phyloP scores from a whole-genome alignment of 2,797 vertebrate genomes.

The Buphagus erythrorhynchus region DNA sequence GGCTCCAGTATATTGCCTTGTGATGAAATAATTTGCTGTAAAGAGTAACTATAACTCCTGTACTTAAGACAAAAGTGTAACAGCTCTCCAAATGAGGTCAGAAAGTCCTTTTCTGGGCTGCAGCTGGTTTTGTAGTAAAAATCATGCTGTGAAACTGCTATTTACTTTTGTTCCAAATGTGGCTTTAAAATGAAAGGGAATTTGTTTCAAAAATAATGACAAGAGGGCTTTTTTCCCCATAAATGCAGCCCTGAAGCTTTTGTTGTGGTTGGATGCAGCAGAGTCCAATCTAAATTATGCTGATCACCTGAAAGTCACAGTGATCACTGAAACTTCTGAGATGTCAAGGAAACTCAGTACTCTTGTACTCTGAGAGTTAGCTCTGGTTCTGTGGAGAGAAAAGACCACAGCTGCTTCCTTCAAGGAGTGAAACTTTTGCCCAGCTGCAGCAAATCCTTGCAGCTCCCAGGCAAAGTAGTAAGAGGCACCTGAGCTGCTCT shows the following conservation, averaged over 20 bases:
- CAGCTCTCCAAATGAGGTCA: neutral
- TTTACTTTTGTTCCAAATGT: neutral
- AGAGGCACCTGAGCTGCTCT: neutral
- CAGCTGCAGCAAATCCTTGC: neutral
- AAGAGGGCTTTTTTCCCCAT: rapidly evolving
- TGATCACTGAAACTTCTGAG: neutral
- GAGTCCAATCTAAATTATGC: neutral
- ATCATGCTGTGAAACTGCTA: neutral
- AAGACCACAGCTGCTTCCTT: neutral
- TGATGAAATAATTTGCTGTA: neutral
- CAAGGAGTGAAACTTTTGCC: neutral
- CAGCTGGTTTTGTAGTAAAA: neutral
- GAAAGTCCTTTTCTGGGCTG: neutral
- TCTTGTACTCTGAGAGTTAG: neutral
- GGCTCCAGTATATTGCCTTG: neutral
- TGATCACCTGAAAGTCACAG: neutral
- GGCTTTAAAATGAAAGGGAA: neutral
- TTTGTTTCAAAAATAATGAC: neutral
- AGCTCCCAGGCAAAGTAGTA: neutral
- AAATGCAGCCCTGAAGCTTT: neutral
- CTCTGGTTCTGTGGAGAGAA: neutral
- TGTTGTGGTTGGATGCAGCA: neutral
- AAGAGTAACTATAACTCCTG: neutral
- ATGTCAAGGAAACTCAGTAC: neutral
- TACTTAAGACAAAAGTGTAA: neutral